phyloP scores from a whole-genome alignment of 35 echinoderm and acorn worm genomes.

The Apostichopus parvimensis region DNA sequence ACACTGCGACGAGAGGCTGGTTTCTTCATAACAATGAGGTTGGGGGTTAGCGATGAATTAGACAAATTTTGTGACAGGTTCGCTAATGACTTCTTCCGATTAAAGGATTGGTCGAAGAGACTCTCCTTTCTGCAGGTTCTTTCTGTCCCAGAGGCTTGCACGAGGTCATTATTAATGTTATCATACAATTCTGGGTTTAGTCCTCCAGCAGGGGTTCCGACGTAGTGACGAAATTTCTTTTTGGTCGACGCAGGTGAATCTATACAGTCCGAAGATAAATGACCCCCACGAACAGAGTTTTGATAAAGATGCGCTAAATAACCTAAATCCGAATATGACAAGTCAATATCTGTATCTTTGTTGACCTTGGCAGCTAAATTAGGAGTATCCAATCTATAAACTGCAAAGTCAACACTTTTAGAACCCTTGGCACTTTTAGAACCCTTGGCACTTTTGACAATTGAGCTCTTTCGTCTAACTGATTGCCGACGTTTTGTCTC shows the following conservation, averaged over 20 bases:
- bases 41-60: neutral
- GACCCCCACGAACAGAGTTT: neutral
- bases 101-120: neutral
- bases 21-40: slow-evolving; percentile 28
- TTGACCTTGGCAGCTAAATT: slow-evolving; percentile 23
- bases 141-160: neutral
- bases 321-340: slow-evolving; percentile 33
- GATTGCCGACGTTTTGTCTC: neutral
- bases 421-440: neutral
- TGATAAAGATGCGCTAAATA: slow-evolving; percentile 15
- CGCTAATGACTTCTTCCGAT: slow-evolving; percentile 20
- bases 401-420: neutral
- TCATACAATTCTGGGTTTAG: neutral
- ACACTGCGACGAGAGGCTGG: neutral
- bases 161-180: slow-evolving; percentile 1
- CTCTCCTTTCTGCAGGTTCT: neutral
- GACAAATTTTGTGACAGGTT: neutral
- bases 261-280: neutral
- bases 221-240: slow-evolving; percentile 5
- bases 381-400: slow-evolving; percentile 19
- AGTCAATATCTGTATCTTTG: slow-evolving; percentile 24
- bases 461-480: neutral
- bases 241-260: slow-evolving; percentile 15
- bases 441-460: neutral
- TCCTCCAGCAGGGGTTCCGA: neutral